Evolutionary conservation across 2,797 vertebrate genomes (phyloP), one percentile per base, ranked within the genome.

Genomic region (Muscicapa striata): DNA sequence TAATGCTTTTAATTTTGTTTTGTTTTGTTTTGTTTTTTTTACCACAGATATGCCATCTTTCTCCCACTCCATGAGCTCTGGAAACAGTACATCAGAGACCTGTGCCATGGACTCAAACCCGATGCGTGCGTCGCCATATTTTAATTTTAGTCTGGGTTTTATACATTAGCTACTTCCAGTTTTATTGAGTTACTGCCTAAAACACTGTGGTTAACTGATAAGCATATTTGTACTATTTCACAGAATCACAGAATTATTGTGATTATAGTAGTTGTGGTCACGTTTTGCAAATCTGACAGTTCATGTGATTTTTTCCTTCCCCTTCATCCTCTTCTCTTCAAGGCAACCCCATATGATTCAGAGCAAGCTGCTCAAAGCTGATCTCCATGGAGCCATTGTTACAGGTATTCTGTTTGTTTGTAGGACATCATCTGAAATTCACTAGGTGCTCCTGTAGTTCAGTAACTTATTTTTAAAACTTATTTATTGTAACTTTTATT

Each of bases 321-420:
- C 15, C 57, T 46, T 82, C 32, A 69, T 73, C n/a, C 13, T 3
- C 0, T 61, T 40, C 22, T 94, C 32, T 67, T 68, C 63, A 90
- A 99, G 99, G 94, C 98, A 97, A 69, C 98, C 98, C 26, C 98
- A 99, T 88, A 92, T 97, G 94, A 96, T 99, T 95, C 99, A 99
- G 92, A 84, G 97, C 96, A 99, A 99, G 94, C 97, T 99, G 55
- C 94, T 99, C 26, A 99, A 99, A 96, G 99, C 99, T 24, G 99
- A 99, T 95, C 98, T 99, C 93, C 99, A 99, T 1, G 99, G 99
- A 15, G 99, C 99, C 58, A 83, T 99, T 48, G 91, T 99, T 93
- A 98, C 98, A 97, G 98, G 98, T 98, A 97, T 36, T 52, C 36
- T 30, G 6, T 40, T 78, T 72, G 51, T 36, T 72, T 83, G 45